Evolutionary conservation across 2,113 vertebrate genomes (phyloP).

Genomic region (Eidolon helvum): DNA sequence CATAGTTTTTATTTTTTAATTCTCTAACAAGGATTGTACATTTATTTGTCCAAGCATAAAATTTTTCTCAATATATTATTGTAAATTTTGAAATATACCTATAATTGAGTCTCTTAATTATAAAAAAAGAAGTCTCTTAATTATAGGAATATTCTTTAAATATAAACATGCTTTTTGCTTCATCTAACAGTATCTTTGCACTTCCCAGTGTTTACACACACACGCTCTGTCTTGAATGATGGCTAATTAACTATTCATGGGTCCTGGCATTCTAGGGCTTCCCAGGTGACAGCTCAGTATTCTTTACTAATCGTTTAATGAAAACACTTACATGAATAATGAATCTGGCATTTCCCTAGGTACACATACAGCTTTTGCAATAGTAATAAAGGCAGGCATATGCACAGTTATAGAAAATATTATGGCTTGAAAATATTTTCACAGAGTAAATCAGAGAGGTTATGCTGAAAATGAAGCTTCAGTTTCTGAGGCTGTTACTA

Average conservation of each 20-base stretch:
- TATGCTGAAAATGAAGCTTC: not conserved
- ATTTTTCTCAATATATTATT: not conserved
- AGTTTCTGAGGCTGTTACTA: not conserved
- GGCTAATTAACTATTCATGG: constrained; percentile 46
- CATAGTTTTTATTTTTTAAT: not conserved
- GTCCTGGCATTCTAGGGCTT: not conserved
- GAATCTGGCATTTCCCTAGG: constrained; percentile 28
- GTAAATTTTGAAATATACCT: not conserved
- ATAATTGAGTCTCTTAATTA: not conserved
- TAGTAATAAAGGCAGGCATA: constrained; percentile 3
- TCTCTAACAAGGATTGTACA: not conserved
- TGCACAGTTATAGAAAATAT: not conserved
- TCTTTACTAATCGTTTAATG: constrained; percentile 52
- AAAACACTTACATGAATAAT: constrained; percentile 54
- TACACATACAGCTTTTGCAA: not conserved
- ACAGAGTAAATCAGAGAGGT: not conserved
- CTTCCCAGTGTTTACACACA: not conserved
- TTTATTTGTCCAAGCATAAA: not conserved
- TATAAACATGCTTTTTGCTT: not conserved
- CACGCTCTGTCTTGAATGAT: not conserved
- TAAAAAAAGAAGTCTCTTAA: not conserved
- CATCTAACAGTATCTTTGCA: not conserved
- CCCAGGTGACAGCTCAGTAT: not conserved
- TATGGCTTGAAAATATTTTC: not conserved
- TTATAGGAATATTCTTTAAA: too few relatives aligned